Base-by-base conservation (phyloP, 2,113 vertebrate genomes). In the Recurvirostra avosetta region DNA sequence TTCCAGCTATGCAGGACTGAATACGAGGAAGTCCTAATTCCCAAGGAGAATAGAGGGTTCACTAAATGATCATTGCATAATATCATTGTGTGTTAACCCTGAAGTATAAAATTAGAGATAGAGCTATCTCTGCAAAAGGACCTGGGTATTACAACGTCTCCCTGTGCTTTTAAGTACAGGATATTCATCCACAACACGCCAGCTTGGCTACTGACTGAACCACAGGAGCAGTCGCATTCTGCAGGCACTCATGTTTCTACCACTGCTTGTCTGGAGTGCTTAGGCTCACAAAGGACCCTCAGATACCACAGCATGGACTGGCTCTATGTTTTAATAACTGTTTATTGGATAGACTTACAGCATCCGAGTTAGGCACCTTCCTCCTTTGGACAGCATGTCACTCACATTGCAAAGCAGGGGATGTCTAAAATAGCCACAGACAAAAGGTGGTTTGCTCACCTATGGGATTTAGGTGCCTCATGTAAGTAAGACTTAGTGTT, bases 301-400 rank as follows among this genome's bases (percentile, higher is more conserved):
- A 1, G 29, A 41, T 65, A 67, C 26, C n/a, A 27, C 56, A 61
- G 12, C 12, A 41, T 0, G 1, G 18, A 38, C 38, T 86, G 12
- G 3, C 56, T 86, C 38, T 26, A 20, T 63, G 27, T 18, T 82
- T 88, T 76, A 85, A n/a, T 49, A 67, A 68, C 9, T 38, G 22
- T 41, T 71, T 82, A 63, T 12, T 27, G 70, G 23, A 18, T 30
- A 65, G 36, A 50, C 5, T 73, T 61, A 83, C 3, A 25, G 12
- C 13, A 12, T 53, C 43, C 34, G 14, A 41, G 4, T 41, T 45
- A 90, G 52, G 6, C 9, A 71, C 5, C 45, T 29, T 72, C 34
- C 55, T 71, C 26, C 58, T 38, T 79, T 38, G 29, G n/a, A 38
- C 0, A 0, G 8, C 26, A 55, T 0, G 1, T 53, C 41, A 30